phyloP scores from a whole-genome alignment of 92 coral and sea anemone species.

The Heteractis magnifica region DNA sequence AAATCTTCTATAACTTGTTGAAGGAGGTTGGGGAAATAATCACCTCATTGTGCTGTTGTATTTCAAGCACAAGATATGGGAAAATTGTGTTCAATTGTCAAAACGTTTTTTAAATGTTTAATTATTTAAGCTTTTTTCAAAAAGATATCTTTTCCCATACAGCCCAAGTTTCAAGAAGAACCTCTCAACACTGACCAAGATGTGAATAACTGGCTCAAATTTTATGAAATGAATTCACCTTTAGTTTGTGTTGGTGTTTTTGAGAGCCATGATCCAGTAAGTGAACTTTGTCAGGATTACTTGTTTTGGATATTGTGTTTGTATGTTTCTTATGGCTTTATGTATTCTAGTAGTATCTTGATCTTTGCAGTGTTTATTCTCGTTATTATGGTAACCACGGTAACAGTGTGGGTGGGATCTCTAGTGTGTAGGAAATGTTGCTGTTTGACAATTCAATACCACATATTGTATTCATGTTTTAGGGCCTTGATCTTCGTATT shows the following conservation, averaged over 20 bases:
- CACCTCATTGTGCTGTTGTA: too few relatives aligned
- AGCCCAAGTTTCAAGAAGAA: conserved; percentile 78
- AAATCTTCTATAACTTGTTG: too few relatives aligned
- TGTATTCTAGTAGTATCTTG: not conserved
- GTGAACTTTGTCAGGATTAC: conserved; percentile 9
- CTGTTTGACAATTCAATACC: not conserved
- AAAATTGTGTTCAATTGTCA: too few relatives aligned
- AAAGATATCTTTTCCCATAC: not conserved
- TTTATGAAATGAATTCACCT: conserved; percentile 89
- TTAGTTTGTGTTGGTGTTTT: conserved; percentile 92
- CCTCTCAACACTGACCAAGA: conserved; percentile 75
- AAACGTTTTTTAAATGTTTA: too few relatives aligned
- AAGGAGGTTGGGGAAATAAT: too few relatives aligned
- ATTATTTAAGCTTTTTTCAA: too few relatives aligned
- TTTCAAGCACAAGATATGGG: too few relatives aligned
- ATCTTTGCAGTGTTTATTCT: too few relatives aligned
- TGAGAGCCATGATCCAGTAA: conserved; percentile 88
- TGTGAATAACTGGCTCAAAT: conserved; percentile 87
- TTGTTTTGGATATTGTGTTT: not conserved
- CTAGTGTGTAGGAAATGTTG: too few relatives aligned
- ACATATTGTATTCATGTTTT: not conserved
- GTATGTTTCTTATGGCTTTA: not conserved
- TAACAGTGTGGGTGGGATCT: too few relatives aligned
- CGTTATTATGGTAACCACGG: too few relatives aligned
- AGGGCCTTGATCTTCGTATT: conserved; percentile 94